Evolutionary conservation across 2,113 vertebrate genomes (phyloP), one percentile per base, ranked within the genome.

Genomic region (Pleuronectes platessa): DNA sequence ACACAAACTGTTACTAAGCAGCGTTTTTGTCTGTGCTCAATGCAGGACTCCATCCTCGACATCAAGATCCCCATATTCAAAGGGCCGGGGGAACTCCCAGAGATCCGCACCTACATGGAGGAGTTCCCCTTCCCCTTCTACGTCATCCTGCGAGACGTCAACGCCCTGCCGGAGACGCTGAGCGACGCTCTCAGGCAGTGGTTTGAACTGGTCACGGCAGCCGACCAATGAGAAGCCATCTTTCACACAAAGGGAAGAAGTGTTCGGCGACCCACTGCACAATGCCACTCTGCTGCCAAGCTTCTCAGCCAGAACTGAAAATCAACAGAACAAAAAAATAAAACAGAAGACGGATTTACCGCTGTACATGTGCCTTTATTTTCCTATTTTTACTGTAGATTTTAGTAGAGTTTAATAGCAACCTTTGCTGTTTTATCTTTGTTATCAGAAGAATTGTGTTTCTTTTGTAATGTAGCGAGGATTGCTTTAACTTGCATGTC

Each of bases 41-140:
- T 61, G 55, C 93, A 99, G 98, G 96, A 99, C 93, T 99, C 97
- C 31, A 96, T 99, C 88, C 88, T 99, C 94, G 97, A 99, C 88
- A 99, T 99, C 90, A 99, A 98, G 94, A 97, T 99, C 71, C 98
- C 98, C 42, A 93, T 99, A 76, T 99, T 99, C 90, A 96, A 95
- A 92, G 95, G 94, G 12, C 96, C 96, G 0, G 97, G 97, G 77
- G 97, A 98, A 81, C 80, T 98, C 81, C 97, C 97, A 0, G 97
- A 98, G 93, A 99, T 99, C 90, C 95, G 94, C 74, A 97, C 98
- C 24, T 99, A 99, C 91, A 98, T 99, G 96, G 98, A 99, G 0
- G 97, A 99, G 91, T 99, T 99, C 85, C 98, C 98, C 0, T 99
- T 99, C 92, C 98, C 98, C 0, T 99, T 99, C 93, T 99, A 99